These are phyloP conservation scores for Dinomys branickii DNA, from an alignment of 2,113 vertebrate species.

Conservation along the genomic window DNA sequence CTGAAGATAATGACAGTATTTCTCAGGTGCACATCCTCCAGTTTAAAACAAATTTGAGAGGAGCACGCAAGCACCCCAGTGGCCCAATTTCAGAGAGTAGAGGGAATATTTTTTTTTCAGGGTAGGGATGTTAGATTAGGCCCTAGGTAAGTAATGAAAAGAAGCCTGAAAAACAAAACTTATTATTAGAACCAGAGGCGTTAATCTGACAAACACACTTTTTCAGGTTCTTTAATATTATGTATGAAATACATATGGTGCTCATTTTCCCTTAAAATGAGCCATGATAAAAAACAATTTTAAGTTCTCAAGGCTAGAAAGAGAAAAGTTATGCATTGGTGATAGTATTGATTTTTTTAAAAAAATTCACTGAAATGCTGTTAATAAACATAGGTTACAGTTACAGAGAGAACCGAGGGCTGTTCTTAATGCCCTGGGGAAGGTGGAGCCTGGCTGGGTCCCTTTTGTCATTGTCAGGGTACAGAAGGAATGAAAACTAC, in stretches of 20 bases:
- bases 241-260: slow-evolving; percentile 61
- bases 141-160: slow-evolving; percentile 69
- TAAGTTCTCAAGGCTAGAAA: slow-evolving; percentile 71
- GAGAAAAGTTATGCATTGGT: slow-evolving; percentile 68
- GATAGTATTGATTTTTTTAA: slow-evolving; percentile 63
- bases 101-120: neutral
- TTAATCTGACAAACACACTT: slow-evolving; percentile 69
- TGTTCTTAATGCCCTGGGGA: slow-evolving; percentile 44
- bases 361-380: slow-evolving; percentile 64
- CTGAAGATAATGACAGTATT: slow-evolving; percentile 72
- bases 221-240: slow-evolving; percentile 58
- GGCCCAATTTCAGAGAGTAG: neutral
- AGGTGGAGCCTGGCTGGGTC: slow-evolving; percentile 25
- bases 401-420: slow-evolving; percentile 72
- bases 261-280: slow-evolving; percentile 78
- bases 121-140: slow-evolving; percentile 37
- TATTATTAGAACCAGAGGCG: slow-evolving; percentile 74
- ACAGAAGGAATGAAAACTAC: slow-evolving; percentile 72
- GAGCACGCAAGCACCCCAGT: neutral
- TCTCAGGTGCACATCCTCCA: slow-evolving; percentile 66
- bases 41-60: slow-evolving; percentile 59
- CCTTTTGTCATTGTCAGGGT: slow-evolving; percentile 68
- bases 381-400: slow-evolving; percentile 54
- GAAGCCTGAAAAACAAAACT: slow-evolving; percentile 57
- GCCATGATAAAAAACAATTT: slow-evolving; percentile 53